Base-by-base conservation (phyloP, 1,140 invertebrate species). In the Dicyema japonicum region DNA sequence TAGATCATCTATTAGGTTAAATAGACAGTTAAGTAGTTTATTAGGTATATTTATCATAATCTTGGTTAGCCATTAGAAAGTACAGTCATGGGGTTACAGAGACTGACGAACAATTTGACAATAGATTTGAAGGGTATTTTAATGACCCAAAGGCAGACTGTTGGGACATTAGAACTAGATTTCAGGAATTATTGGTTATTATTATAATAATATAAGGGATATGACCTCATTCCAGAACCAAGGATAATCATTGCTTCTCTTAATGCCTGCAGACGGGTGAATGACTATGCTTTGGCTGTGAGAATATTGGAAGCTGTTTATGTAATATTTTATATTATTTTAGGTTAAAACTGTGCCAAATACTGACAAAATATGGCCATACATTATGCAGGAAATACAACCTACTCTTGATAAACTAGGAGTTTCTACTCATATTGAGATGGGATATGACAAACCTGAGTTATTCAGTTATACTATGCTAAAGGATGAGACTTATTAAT, bases 391-490 rank as follows among this genome's bases (percentile, higher is more conserved):
- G 59, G 72, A 88, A 59, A 72, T 90, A 38, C 60, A 59, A 38
- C 80, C 85, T 18, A 80, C 75, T 8, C 55, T 94, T 8, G 62
- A 67, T 24, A 75, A 94, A 54, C 55, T 97, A 18, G 82, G 85
- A 13, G 68, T 94, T 37, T 65, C 63, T 15, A 88, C 80, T 12
- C 70, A 70, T 8, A 82, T 90, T 54, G 72, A 90, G 43, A 56
- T 97, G 37, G 80, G 80, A 26, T 88, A 78, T 43, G 76, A 90
- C 49, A 72, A 90, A 53, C 85, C 85, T 26, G 82, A 97, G 56
- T 57, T 94, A 24, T n/a, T n/a, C 41, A 25, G 23, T 21, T 33
- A 21, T 27, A 33, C 26, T 18, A 25, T 6, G 6, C 7, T 25
- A n/a, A 6, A 8, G 6, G 6, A 25, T 25, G 12, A 25, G 7